Evolutionary conservation across 2,797 vertebrate genomes (phyloP).

Genomic region (Tadarida brasiliensis): DNA sequence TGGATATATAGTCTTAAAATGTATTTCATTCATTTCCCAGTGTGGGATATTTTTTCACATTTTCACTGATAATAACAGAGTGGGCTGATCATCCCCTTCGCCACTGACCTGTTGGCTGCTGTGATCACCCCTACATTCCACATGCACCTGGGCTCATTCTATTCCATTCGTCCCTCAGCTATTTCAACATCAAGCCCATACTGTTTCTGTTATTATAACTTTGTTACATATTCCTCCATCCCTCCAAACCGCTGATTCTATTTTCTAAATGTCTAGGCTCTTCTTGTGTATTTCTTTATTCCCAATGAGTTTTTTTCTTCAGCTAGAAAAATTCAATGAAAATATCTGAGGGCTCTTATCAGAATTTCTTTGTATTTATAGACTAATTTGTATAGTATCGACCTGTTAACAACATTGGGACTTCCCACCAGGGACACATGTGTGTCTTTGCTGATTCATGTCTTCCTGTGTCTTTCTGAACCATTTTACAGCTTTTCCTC

Average conservation of each 20-base stretch:
- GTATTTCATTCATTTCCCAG: background rate
- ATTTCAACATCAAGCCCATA: background rate
- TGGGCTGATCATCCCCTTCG: background rate
- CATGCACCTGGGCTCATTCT: background rate
- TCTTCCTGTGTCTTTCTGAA: background rate
- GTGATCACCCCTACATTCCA: rapidly evolving
- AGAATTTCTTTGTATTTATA: background rate
- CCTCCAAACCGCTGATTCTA: background rate
- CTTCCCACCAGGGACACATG: background rate
- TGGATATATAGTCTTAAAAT: background rate
- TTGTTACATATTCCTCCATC: background rate
- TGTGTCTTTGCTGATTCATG: background rate
- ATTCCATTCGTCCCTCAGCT: background rate
- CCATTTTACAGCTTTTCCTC: background rate
- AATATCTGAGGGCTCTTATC: background rate
- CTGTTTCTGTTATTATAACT: background rate
- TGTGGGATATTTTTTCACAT: background rate
- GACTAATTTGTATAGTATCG: background rate
- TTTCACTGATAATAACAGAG: background rate
- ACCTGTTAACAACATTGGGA: background rate
- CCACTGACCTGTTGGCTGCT: background rate
- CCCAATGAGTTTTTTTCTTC: background rate
- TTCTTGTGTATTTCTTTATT: background rate
- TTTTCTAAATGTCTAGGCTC: background rate
- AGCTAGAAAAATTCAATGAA: background rate